Evolutionary conservation across 1,140 invertebrate genomes (phyloP).

Genomic region (Tetragonula clypearis): DNA sequence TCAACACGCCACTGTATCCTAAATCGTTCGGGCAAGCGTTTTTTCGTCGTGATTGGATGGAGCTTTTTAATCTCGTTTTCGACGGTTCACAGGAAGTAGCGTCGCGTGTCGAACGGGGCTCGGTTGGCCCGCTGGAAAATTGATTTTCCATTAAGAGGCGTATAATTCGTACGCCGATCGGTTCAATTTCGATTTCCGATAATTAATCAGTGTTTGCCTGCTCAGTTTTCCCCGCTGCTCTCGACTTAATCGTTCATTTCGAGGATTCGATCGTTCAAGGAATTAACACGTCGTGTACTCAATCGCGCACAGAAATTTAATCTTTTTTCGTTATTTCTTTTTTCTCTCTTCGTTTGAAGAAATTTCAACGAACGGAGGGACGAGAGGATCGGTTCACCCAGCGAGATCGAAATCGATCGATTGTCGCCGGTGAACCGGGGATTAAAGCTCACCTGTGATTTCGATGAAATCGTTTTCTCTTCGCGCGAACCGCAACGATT

Average conservation of each 20-base stretch:
- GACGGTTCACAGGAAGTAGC: constrained; percentile 34
- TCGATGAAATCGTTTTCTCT: constrained; percentile 23
- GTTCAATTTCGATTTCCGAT: constrained; percentile 47
- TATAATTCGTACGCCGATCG: constrained; percentile 42
- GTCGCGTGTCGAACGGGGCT: not conserved
- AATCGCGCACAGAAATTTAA: not conserved
- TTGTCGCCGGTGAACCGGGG: not conserved
- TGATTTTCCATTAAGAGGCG: constrained; percentile 41
- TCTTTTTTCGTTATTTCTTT: not conserved
- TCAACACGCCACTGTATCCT: constrained; percentile 31
- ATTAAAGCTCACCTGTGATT: constrained; percentile 23
- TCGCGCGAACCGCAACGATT: constrained; percentile 17
- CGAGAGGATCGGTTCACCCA: not conserved
- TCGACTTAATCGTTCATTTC: not conserved
- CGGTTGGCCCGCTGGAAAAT: constrained; percentile 17
- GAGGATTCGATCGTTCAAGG: not conserved
- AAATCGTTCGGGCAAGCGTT: constrained; percentile 8
- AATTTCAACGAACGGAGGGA: not conserved
- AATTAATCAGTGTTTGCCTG: constrained; percentile 32
- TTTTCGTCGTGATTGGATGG: constrained; percentile 25
- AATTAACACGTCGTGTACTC: constrained; percentile 25
- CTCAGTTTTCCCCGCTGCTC: not conserved
- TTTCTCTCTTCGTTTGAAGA: not conserved
- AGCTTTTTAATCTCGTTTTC: constrained; percentile 49
- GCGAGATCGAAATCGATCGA: constrained; percentile 5